Conservation (phyloP, 2,113 vertebrate species). For the Ursus arctos region DNA sequence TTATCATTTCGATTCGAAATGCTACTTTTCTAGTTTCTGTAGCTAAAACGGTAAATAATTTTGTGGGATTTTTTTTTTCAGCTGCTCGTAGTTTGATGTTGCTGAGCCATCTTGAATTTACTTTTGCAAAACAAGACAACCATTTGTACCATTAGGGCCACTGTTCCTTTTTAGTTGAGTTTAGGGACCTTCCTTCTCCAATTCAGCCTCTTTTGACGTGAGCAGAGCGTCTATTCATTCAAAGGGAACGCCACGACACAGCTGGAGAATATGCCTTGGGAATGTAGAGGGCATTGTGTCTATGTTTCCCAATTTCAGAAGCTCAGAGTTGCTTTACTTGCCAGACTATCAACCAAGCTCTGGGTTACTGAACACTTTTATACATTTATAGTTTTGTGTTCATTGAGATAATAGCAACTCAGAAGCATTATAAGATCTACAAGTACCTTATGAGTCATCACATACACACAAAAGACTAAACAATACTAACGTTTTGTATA, state of each 20-base stretch:
- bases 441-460: slow-evolving; percentile 42
- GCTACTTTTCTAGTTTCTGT: slow-evolving; percentile 49
- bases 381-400: slow-evolving; percentile 23
- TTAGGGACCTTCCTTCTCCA: slow-evolving; percentile 61
- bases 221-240: slow-evolving; percentile 65
- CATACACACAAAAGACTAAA: background rate
- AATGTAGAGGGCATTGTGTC: background rate
- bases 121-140: slow-evolving; percentile 43
- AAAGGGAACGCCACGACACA: slow-evolving; percentile 41
- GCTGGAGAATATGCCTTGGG: background rate
- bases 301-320: slow-evolving; percentile 41
- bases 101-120: slow-evolving; percentile 54
- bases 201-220: slow-evolving; percentile 46
- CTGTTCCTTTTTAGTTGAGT: slow-evolving; percentile 58
- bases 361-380: background rate
- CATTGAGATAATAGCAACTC: slow-evolving; percentile 13
- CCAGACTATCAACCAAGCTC: background rate
- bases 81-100: slow-evolving; percentile 65
- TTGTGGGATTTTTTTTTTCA: background rate
- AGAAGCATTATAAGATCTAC: background rate
- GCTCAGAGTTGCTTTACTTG: background rate
- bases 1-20: slow-evolving; percentile 73
- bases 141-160: slow-evolving; percentile 60
- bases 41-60: slow-evolving; percentile 73
- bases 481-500: background rate